Evolutionary conservation across 2,113 vertebrate genomes (phyloP), one percentile per base, ranked within the genome.

Genomic region (Micronycteris hirsuta): DNA sequence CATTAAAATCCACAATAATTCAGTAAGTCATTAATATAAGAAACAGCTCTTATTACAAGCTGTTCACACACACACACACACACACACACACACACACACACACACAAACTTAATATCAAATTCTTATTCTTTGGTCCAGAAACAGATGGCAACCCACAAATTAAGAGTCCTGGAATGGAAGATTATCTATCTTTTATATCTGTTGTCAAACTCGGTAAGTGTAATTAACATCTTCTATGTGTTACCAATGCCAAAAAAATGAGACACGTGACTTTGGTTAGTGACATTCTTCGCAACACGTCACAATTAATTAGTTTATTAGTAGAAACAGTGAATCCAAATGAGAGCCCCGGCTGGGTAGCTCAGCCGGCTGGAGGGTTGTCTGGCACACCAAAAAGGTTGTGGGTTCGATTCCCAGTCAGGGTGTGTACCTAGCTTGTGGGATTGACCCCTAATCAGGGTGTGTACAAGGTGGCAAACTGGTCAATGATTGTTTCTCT

Each of bases 61-160:
- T 96, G 93, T 86, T 96, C 54, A 47, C 54, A 49, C 45, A 47
- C 45, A 47, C 45, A 43, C 43, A 43, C 43, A 43, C 43, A 43
- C 43, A 43, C 54, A 47, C 54, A 49, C 45, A 47, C 45, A 47
- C 45, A 43, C 43, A 43, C 43, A 43, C 43, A 43, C 43, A 43
- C 54, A 47, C 54, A 49, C 45, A 47, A 2, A 7, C 9, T 88
- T n/a, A 83, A 49, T 86, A 68, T 76, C 85, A 73, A 77, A 92
- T 80, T 83, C 67, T 24, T 63, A 80, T 77, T 85, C 89, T 82
- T 68, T 70, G 93, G 91, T 82, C 91, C 77, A 71, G 88, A 94
- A 91, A 78, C 96, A 96, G 96, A 97, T 96, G 97, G 96, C 77
- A 91, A 92, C 65, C 87, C 91, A 96, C 93, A 96, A 87, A 96